These are phyloP conservation scores for Calliopsis andreniformis DNA, from an alignment of 1,140 invertebrate genomes.

Conservation along the genomic window DNA sequence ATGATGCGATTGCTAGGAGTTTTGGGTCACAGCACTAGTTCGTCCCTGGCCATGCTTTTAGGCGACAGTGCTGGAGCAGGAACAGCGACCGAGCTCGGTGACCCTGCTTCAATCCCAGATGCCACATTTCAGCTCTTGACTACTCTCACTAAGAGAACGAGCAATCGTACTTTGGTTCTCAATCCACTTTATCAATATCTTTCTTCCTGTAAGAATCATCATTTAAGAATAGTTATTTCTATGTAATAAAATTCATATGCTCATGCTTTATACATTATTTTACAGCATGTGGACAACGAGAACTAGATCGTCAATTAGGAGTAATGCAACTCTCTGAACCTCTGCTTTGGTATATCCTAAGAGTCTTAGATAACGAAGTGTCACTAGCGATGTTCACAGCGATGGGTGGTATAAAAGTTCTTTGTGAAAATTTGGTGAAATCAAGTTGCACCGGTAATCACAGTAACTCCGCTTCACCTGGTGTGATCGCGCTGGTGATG, in stretches of 20 bases:
- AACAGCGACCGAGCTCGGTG: constrained; percentile 79
- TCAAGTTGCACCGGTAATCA: constrained; percentile 78
- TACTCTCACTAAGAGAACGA: constrained; percentile 87
- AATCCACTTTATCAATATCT: constrained; percentile 89
- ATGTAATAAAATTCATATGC: neutral
- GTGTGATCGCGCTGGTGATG: constrained; percentile 84
- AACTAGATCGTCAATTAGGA: constrained; percentile 69
- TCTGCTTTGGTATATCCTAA: constrained; percentile 88
- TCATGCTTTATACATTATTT: no score
- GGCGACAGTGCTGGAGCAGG: constrained; percentile 70
- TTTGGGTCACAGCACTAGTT: constrained; percentile 86
- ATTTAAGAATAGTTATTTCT: neutral
- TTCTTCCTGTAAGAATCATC: constrained; percentile 82
- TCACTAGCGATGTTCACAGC: constrained; percentile 86
- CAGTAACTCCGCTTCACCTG: constrained; percentile 65
- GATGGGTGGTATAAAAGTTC: constrained; percentile 83
- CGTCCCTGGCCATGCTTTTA: constrained; percentile 84
- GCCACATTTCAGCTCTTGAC: constrained; percentile 91
- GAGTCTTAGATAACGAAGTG: constrained; percentile 86
- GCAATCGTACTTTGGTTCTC: constrained; percentile 87
- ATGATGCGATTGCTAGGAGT: constrained; percentile 91
- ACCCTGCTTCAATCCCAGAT: constrained; percentile 89
- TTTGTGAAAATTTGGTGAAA: constrained; percentile 84
- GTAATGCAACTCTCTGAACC: constrained; percentile 87
- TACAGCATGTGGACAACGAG: constrained; percentile 70